These are phyloP conservation scores for Ursus arctos DNA, from an alignment of 2,113 vertebrate species.

Conservation along the genomic window DNA sequence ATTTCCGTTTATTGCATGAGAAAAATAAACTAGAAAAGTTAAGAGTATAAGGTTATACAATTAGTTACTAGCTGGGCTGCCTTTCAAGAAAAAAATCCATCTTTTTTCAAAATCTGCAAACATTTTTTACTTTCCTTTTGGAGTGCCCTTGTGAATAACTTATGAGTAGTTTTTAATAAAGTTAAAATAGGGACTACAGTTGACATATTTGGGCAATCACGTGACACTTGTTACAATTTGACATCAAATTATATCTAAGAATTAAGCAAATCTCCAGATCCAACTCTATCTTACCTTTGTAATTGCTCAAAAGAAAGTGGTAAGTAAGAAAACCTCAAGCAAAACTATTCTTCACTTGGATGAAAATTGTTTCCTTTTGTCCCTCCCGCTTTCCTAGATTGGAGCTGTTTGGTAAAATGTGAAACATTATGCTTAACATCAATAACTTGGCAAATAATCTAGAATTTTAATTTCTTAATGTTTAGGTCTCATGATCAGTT, in stretches of 20 bases:
- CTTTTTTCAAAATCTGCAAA: background rate
- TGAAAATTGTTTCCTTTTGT: constrained; percentile 30
- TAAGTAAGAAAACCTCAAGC: background rate
- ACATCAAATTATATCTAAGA: background rate
- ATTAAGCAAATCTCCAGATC: background rate
- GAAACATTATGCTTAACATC: background rate
- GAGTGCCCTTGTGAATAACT: background rate
- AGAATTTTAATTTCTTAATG: constrained; percentile 1
- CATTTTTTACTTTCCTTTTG: background rate
- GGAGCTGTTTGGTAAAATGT: background rate
- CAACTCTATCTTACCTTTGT: background rate
- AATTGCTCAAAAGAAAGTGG: background rate
- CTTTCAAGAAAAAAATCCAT: background rate
- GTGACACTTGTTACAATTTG: background rate
- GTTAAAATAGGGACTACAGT: background rate
- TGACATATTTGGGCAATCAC: background rate
- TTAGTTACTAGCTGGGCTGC: background rate
- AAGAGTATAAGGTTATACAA: background rate
- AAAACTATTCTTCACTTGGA: background rate
- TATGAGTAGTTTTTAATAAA: background rate
- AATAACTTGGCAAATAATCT: background rate
- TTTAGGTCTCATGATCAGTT: background rate
- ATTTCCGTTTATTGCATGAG: background rate
- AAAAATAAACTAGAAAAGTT: background rate
- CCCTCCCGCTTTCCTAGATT: background rate